Evolutionary conservation across 2,797 vertebrate genomes (phyloP).

Genomic region (Pampus argenteus): DNA sequence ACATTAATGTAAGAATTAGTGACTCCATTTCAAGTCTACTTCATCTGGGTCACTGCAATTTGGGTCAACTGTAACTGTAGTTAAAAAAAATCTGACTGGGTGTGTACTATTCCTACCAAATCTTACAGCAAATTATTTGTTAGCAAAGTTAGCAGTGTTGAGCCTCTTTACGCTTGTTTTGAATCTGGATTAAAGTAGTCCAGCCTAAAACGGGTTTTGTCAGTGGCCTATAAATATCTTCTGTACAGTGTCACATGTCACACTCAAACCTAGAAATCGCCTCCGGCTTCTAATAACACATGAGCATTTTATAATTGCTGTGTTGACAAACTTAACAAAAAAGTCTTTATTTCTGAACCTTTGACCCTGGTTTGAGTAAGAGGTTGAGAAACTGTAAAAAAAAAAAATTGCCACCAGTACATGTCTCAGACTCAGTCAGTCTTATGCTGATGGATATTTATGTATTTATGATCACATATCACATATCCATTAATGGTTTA

Average conservation of each 20-base stretch:
- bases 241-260: background rate
- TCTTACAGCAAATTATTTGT: conserved; percentile 10
- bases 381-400: background rate
- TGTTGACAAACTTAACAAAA: background rate
- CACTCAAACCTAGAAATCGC: background rate
- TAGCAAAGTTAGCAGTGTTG: background rate
- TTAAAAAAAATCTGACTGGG: background rate
- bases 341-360: background rate
- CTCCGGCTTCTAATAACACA: background rate
- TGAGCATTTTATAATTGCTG: background rate
- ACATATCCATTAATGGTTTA: background rate
- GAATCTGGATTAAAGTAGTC: background rate
- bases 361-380: background rate
- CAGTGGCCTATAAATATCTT: background rate
- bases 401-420: background rate
- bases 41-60: conserved; percentile 5
- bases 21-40: background rate
- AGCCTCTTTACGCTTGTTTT: background rate
- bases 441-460: background rate
- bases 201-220: background rate
- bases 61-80: background rate
- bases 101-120: conserved; percentile 11
- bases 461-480: background rate
- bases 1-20: background rate
- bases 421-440: too few relatives aligned